A percentile compares a stretch with the other conserved stretches of the same genome.
Evolutionary conservation across 2,888 invertebrate genomes (phyloP).

Genomic region (Cantharis rufa): DNA sequence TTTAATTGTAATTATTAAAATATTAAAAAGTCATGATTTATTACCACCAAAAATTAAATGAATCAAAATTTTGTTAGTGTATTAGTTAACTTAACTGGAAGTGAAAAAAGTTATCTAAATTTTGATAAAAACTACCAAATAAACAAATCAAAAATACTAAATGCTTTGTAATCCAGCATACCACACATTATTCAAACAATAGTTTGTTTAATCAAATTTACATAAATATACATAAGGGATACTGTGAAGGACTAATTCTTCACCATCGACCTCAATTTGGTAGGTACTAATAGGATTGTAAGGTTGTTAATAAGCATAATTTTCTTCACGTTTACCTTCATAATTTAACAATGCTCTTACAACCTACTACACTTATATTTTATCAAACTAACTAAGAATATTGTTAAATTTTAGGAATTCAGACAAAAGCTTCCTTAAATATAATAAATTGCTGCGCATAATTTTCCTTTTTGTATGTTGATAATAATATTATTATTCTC

Average conservation of each 20-base stretch:
- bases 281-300: neutral
- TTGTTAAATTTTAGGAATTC: neutral
- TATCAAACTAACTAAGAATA: neutral
- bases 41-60: too few species aligned
- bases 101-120: too few species aligned
- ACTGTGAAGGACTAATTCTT: neutral
- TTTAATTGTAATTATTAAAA: too few species aligned
- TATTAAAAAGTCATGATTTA: too few species aligned
- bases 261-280: neutral
- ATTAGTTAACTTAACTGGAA: too few species aligned
- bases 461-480: neutral
- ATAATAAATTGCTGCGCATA: neutral
- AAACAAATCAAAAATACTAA: neutral
- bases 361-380: neutral
- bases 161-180: neutral
- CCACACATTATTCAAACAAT: slow-evolving; percentile 7
- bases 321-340: neutral
- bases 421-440: neutral
- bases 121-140: too few species aligned
- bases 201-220: slow-evolving; percentile 4
- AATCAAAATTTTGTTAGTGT: too few species aligned
- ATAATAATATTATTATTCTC: neutral
- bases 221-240: slow-evolving; percentile 4
- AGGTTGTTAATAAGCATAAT: neutral
- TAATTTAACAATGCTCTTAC: neutral